These are phyloP conservation scores for Sphaeramia orbicularis DNA, from an alignment of 2,797 vertebrate species.

Conservation along the genomic window DNA sequence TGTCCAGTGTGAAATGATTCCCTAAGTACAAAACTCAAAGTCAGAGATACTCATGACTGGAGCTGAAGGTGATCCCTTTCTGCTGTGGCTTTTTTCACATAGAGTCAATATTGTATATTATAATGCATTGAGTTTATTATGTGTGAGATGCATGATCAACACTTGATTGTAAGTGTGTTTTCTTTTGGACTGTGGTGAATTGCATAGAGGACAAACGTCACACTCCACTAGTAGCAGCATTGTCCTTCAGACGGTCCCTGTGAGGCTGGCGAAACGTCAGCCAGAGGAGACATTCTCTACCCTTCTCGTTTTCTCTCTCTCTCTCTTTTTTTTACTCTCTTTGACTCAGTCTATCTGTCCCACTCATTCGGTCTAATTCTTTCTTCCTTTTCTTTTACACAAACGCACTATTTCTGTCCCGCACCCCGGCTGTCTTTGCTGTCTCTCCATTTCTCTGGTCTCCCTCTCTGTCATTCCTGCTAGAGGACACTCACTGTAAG, in stretches of 20 bases:
- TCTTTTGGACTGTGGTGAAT: constrained; percentile 75
- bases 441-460: constrained; percentile 59
- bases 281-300: constrained; percentile 73
- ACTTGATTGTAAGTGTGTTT: constrained; percentile 76
- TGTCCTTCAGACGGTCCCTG: constrained; percentile 81
- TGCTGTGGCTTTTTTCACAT: neutral
- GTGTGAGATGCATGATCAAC: constrained; percentile 69
- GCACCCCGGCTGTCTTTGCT: constrained; percentile 53
- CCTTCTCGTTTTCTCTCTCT: constrained; percentile 64
- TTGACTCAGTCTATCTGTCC: constrained; percentile 56
- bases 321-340: constrained; percentile 19
- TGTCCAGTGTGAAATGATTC: neutral
- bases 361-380: constrained; percentile 65
- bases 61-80: constrained; percentile 38
- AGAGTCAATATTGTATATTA: constrained; percentile 31
- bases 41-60: constrained; percentile 20
- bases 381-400: constrained; percentile 65
- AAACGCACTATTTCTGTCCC: constrained; percentile 72
- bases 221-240: constrained; percentile 78
- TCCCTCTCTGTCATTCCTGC: constrained; percentile 72
- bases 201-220: constrained; percentile 80
- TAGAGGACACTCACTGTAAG: constrained; percentile 82
- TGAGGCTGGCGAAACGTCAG: constrained; percentile 75
- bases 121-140: constrained; percentile 51
- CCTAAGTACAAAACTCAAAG: neutral